Conservation (phyloP, 2,888 invertebrate genomes). For the Drosophila nr. perissopoda region DNA sequence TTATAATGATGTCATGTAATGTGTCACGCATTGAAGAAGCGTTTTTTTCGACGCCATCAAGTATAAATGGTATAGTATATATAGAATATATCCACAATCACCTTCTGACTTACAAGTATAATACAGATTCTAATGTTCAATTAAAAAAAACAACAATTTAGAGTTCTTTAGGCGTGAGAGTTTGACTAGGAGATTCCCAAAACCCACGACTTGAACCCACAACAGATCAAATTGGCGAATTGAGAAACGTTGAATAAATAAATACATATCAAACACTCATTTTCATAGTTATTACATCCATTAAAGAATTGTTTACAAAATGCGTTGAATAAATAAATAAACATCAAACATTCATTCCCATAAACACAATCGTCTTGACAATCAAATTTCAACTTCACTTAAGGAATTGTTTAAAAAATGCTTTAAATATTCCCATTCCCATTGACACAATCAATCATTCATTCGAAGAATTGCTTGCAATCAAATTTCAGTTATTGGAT, state of each 20-base stretch:
- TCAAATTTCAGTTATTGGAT: neutral
- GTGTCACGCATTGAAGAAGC: neutral
- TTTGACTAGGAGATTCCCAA: neutral
- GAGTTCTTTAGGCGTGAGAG: neutral
- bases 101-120: neutral
- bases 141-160: neutral
- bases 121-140: neutral
- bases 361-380: no score
- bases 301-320: neutral
- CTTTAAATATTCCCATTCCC: no score
- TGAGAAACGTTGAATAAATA: neutral
- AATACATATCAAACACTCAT: neutral
- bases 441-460: no score
- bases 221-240: neutral
- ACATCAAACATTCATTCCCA: no score
- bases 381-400: no score
- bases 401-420: no score
- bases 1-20: neutral
- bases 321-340: no score
- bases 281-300: neutral
- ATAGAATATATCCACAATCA: neutral
- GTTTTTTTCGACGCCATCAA: neutral
- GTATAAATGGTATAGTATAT: neutral
- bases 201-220: neutral
- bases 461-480: neutral